These are phyloP conservation scores for Macrocentrus cingulum DNA, from an alignment of 1,140 invertebrate species.

Conservation along the genomic window DNA sequence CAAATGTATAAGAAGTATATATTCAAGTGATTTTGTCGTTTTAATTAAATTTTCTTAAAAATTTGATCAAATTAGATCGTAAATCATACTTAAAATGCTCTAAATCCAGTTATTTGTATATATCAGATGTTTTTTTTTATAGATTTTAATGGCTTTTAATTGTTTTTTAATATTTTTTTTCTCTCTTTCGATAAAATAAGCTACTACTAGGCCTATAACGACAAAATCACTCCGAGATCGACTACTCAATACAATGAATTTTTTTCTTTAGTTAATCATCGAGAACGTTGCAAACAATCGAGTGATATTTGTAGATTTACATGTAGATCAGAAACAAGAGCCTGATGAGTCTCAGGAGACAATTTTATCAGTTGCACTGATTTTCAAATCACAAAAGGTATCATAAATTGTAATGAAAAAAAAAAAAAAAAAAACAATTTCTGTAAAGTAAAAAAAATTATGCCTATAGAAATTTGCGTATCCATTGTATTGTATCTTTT, in stretches of 20 bases:
- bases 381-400: slow-evolving; percentile 30
- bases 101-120: too few relatives aligned
- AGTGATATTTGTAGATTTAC: slow-evolving; percentile 31
- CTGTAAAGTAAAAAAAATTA: slow-evolving; percentile 49
- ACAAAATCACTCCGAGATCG: slow-evolving; percentile 18
- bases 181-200: too few relatives aligned
- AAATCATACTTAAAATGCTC: too few relatives aligned
- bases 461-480: slow-evolving; percentile 54
- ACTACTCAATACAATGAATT: slow-evolving; percentile 26
- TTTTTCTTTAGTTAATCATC: slow-evolving; percentile 28
- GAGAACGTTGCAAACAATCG: slow-evolving; percentile 24
- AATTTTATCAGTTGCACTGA: slow-evolving; percentile 35
- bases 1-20: too few relatives aligned
- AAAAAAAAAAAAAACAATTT: too few relatives aligned
- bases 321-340: slow-evolving; percentile 8
- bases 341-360: slow-evolving; percentile 41
- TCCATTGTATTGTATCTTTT: slow-evolving; percentile 55
- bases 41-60: too few relatives aligned
- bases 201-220: slow-evolving; percentile 50
- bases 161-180: too few relatives aligned
- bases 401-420: slow-evolving; percentile 34
- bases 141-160: too few relatives aligned
- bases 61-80: too few relatives aligned
- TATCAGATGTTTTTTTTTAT: too few relatives aligned
- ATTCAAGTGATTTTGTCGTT: too few relatives aligned